These are phyloP conservation scores for Epinephelus malabaricus DNA, from an alignment of 2,797 vertebrate species.

Conservation along the genomic window DNA sequence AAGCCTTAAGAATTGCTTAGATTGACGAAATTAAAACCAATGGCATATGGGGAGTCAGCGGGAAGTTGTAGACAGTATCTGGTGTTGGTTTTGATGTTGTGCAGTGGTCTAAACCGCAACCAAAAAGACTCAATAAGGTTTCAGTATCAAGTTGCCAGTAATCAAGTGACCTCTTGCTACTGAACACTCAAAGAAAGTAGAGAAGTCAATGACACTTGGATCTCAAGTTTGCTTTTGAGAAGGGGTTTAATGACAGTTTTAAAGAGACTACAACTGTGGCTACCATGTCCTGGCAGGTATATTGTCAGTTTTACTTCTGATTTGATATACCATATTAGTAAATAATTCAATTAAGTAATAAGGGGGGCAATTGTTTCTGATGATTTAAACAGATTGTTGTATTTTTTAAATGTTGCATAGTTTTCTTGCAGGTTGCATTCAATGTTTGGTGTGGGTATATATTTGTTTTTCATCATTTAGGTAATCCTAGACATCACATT, in stretches of 20 bases:
- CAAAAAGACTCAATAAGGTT: neutral
- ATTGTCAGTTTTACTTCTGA: neutral
- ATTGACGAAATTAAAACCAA: neutral
- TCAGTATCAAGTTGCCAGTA: neutral
- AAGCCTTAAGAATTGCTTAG: neutral
- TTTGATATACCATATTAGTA: neutral
- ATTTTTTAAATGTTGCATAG: neutral
- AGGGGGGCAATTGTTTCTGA: neutral
- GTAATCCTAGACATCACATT: slow-evolving; percentile 95
- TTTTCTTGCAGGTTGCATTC: neutral
- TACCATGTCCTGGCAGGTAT: neutral
- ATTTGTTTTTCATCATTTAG: slow-evolving; percentile 77
- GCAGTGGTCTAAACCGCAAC: neutral
- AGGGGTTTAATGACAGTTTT: neutral
- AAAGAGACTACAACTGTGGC: neutral
- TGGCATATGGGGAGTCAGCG: neutral
- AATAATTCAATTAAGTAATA: neutral
- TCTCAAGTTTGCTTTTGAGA: neutral
- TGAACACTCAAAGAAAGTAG: neutral
- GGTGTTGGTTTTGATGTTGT: neutral
- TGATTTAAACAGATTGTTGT: neutral
- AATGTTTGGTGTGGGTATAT: neutral
- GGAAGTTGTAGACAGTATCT: neutral
- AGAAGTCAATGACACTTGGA: neutral
- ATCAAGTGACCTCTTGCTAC: neutral